A percentile compares a stretch with the other conserved stretches of the same genome.
These are phyloP conservation scores for Kryptolebias marmoratus DNA, from an alignment of 2,113 vertebrate species.

Conservation along the genomic window DNA sequence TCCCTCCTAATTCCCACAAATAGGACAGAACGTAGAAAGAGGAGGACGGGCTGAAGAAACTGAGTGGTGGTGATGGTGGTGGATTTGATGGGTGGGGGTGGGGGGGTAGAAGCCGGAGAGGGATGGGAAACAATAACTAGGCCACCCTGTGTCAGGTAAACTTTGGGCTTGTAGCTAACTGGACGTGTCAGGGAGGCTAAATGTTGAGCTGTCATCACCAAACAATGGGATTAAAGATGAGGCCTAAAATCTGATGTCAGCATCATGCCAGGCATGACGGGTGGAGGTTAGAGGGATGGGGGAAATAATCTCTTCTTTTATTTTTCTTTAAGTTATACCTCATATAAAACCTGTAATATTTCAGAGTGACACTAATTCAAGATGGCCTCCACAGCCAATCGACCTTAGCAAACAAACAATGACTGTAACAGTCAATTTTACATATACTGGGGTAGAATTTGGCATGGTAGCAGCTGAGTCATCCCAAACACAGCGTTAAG, in stretches of 20 bases:
- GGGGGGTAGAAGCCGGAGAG: conserved; percentile 61
- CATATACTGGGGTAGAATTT: too few relatives aligned
- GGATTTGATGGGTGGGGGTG: conserved; percentile 28
- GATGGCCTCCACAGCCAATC: too few relatives aligned
- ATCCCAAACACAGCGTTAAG: too few relatives aligned
- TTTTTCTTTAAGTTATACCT: too few relatives aligned
- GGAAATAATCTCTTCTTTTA: neutral
- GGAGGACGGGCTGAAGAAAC: conserved; percentile 60
- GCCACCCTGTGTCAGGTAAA: conserved; percentile 90
- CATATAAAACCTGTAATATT: too few relatives aligned
- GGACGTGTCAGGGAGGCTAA: conserved; percentile 84
- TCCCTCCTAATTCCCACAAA: conserved; percentile 86
- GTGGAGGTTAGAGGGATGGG: neutral
- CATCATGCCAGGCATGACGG: neutral
- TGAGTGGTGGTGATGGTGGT: conserved; percentile 29
- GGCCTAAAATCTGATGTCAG: conserved; percentile 49
- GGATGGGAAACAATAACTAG: conserved; percentile 85
- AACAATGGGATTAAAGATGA: conserved; percentile 69
- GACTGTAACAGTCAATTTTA: too few relatives aligned
- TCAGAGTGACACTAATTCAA: too few relatives aligned
- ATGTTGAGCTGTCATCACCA: conserved; percentile 67
- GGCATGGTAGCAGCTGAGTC: too few relatives aligned
- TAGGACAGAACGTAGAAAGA: conserved; percentile 80
- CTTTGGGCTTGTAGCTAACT: conserved; percentile 83
- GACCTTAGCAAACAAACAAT: too few relatives aligned